A percentile compares a stretch with the other conserved stretches of the same genome.
Conservation (phyloP, 1,140 invertebrate species). For the Bombus turneri region DNA sequence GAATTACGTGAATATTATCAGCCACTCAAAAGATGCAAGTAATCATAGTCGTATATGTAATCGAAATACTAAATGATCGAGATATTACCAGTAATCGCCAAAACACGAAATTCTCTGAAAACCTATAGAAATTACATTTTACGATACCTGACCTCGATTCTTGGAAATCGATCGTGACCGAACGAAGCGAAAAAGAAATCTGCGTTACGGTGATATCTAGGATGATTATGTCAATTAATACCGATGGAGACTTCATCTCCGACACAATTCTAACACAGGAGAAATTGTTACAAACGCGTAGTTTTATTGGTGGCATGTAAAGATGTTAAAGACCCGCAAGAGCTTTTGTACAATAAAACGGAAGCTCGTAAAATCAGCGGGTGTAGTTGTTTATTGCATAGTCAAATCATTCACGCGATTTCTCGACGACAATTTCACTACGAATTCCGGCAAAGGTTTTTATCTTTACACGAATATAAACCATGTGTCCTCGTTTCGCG, state of each 20-base stretch:
- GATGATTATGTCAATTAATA: background rate
- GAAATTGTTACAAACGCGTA: background rate
- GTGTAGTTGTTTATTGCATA: background rate
- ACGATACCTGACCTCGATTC: background rate
- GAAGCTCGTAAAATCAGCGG: background rate
- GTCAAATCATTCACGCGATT: background rate
- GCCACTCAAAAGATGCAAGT: too few species aligned
- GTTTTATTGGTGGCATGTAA: background rate
- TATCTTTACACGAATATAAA: slow-evolving; percentile 34
- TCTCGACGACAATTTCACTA: slow-evolving; percentile 7
- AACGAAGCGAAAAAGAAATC: background rate
- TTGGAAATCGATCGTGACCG: too few species aligned
- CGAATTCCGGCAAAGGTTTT: slow-evolving; percentile 1
- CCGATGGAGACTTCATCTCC: too few species aligned
- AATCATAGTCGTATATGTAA: too few species aligned
- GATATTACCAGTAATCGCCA: background rate
- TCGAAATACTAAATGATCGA: too few species aligned
- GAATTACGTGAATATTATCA: too few species aligned
- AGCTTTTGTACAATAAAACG: background rate
- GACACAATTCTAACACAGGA: too few species aligned
- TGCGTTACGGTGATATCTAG: too few species aligned
- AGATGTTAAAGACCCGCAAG: background rate
- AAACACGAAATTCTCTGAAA: background rate
- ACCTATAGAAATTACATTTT: background rate
- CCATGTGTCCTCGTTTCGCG: slow-evolving; percentile 19